Conservation (phyloP, 2,888 invertebrate species). For the Eupithecia insigniata region DNA sequence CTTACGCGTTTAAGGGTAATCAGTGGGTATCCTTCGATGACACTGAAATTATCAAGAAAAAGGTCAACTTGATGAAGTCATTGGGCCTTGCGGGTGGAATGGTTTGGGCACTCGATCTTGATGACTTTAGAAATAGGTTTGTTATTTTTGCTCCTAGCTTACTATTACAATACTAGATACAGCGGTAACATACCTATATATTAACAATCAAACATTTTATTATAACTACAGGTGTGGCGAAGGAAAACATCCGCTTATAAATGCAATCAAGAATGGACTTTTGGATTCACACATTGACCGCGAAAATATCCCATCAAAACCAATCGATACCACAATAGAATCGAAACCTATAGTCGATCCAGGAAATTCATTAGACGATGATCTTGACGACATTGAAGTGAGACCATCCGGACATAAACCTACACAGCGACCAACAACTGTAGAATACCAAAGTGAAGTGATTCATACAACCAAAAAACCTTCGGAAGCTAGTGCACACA, state of each 20-base stretch:
- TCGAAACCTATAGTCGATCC: conserved; percentile 58
- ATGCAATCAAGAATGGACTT: conserved; percentile 89
- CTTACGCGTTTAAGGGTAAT: conserved; percentile 92
- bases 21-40: conserved; percentile 98
- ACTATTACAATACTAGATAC: neutral
- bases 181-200: neutral
- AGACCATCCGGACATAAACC: conserved; percentile 53
- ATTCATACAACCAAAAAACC: conserved; percentile 60
- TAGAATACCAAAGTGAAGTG: conserved; percentile 48
- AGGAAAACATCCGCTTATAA: conserved; percentile 91
- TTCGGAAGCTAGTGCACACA: conserved; percentile 46
- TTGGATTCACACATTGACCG: conserved; percentile 71
- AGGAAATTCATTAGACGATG: conserved; percentile 67
- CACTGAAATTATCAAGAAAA: conserved; percentile 89
- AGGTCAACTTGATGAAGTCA: conserved; percentile 90
- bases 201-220: neutral
- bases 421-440: conserved; percentile 27
- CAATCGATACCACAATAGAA: conserved; percentile 38
- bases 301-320: conserved; percentile 30
- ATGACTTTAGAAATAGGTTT: conserved; percentile 90
- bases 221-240: conserved; percentile 87
- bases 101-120: conserved; percentile 96
- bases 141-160: neutral
- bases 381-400: conserved; percentile 74
- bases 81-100: conserved; percentile 93